Evolutionary conservation across 92 coral and sea anemone species (phyloP).

Genomic region (Ricordea florida): DNA sequence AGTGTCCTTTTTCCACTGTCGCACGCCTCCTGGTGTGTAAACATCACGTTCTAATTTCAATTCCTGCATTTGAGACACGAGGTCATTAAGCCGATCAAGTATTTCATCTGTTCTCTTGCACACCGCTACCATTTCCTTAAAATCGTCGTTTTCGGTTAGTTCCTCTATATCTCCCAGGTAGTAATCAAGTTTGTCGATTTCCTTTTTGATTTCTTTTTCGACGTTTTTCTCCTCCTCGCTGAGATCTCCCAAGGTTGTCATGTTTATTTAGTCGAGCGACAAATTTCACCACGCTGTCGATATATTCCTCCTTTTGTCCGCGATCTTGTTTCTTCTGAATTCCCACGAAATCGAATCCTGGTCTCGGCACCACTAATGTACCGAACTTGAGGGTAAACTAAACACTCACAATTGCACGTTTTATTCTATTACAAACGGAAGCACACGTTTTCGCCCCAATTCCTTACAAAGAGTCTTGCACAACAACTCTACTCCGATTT

Average conservation of each 20-base stretch:
- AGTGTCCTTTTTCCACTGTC: conserved; percentile 39
- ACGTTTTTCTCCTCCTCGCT: conserved; percentile 21
- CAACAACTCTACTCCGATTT: no score
- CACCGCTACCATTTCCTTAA: conserved; percentile 30
- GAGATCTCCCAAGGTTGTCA: conserved; percentile 1
- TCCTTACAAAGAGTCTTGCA: no score
- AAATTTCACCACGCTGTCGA: no score
- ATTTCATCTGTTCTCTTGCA: conserved; percentile 37
- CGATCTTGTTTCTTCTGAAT: no score
- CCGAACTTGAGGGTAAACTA: no score
- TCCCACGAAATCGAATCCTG: no score
- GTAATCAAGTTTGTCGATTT: conserved; percentile 36
- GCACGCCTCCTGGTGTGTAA: conserved; percentile 16
- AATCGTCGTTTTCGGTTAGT: conserved; percentile 15
- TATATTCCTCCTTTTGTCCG: no score
- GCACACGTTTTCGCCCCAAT: no score
- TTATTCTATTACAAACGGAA: no score
- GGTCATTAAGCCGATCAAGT: conserved; percentile 35
- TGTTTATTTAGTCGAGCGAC: neutral
- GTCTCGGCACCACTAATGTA: no score
- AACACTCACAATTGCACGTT: no score
- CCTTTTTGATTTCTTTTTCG: conserved; percentile 23
- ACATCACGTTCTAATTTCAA: conserved; percentile 31
- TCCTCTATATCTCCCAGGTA: conserved; percentile 32
- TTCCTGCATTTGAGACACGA: conserved; percentile 38